A percentile compares a stretch with the other conserved stretches of the same genome.
These are phyloP conservation scores for Acanthoscelides obtectus DNA, from an alignment of 2,888 invertebrate species.

Conservation along the genomic window DNA sequence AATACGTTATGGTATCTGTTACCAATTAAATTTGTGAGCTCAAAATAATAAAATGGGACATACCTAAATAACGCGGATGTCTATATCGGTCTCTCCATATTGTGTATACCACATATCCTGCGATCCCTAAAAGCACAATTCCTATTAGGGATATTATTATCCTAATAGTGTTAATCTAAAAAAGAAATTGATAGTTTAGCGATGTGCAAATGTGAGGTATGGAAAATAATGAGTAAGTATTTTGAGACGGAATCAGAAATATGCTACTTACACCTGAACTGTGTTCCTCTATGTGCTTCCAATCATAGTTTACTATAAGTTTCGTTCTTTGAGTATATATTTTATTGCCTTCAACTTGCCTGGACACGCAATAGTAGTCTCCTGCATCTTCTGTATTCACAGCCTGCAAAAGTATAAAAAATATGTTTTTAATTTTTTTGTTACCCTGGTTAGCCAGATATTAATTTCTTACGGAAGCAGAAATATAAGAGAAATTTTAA, in stretches of 20 bases:
- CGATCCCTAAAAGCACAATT: slow-evolving; percentile 28
- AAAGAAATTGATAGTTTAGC: slow-evolving; percentile 11
- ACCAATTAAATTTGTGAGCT: no score
- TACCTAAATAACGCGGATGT: slow-evolving; percentile 35
- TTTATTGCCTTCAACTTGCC: slow-evolving; percentile 49
- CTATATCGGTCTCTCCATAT: slow-evolving; percentile 34
- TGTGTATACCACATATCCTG: slow-evolving; percentile 29
- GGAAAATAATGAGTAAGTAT: no score
- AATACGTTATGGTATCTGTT: no score
- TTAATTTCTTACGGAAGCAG: no score
- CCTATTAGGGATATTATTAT: slow-evolving; percentile 29
- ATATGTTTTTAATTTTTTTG: no score
- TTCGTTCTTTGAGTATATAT: slow-evolving; percentile 50
- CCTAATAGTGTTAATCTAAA: slow-evolving; percentile 32
- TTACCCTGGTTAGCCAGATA: no score
- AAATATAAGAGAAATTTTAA: no score
- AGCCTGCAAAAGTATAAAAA: slow-evolving; percentile 24
- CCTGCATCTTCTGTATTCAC: slow-evolving; percentile 53
- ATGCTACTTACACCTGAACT: slow-evolving; percentile 29
- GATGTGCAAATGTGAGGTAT: no score
- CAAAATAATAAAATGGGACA: background rate
- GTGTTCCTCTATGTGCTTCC: slow-evolving; percentile 28
- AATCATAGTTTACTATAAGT: slow-evolving; percentile 56
- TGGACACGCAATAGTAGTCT: slow-evolving; percentile 61
- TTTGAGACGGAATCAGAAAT: no score